phyloP scores from a whole-genome alignment of 2,888 invertebrate species.

The Anthrax anthrax region DNA sequence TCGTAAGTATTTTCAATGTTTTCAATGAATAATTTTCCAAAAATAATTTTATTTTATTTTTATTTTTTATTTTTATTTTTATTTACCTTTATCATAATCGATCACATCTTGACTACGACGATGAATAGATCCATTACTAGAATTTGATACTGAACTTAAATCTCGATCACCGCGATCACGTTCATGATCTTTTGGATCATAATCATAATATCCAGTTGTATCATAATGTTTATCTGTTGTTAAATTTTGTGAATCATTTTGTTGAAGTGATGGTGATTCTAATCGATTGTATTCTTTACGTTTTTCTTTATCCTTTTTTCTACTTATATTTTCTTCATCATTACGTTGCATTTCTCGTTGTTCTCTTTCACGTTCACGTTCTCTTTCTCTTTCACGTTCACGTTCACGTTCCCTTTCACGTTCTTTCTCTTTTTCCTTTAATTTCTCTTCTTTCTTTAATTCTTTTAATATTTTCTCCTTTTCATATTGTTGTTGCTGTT shows the following conservation, averaged over 20 bases:
- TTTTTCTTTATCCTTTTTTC: conserved; percentile 38
- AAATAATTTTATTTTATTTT: too few relatives aligned
- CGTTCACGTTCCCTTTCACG: conserved; percentile 19
- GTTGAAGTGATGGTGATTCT: conserved; percentile 26
- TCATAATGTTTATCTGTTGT: conserved; percentile 39
- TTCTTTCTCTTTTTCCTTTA: conserved; percentile 10
- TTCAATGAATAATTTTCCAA: too few relatives aligned
- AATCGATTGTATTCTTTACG: conserved; percentile 35
- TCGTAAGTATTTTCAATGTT: too few relatives aligned
- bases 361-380: conserved; percentile 17
- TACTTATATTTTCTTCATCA: conserved; percentile 26
- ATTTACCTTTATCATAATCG: conserved; percentile 47
- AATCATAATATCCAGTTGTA: conserved; percentile 33
- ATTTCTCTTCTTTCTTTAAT: conserved; percentile 20
- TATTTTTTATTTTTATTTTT: background rate
- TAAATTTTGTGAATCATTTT: conserved; percentile 22
- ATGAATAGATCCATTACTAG: conserved; percentile 38
- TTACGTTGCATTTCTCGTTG: conserved; percentile 17
- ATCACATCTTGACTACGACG: conserved; percentile 41
- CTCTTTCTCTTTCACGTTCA: conserved; percentile 15
- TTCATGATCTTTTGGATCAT: conserved; percentile 35
- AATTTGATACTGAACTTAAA: conserved; percentile 40
- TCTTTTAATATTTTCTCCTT: conserved; percentile 25
- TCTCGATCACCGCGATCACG: conserved; percentile 46
- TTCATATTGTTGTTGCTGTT: conserved; percentile 10